phyloP scores from a whole-genome alignment of 1,140 invertebrate genomes.

The Eumeta japonica region DNA sequence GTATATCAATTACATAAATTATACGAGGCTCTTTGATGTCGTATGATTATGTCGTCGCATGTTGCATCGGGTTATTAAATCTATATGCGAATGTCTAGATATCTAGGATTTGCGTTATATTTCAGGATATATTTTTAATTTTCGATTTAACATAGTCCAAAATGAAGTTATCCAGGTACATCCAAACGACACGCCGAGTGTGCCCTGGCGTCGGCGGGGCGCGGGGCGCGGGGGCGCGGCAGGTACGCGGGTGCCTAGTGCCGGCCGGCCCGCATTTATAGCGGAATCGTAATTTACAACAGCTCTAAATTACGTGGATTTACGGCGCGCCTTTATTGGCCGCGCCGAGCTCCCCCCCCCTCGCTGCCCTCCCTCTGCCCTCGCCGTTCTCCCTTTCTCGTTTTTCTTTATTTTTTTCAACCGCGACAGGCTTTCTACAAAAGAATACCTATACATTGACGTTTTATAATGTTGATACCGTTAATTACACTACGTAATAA shows the following conservation, averaged over 20 bases:
- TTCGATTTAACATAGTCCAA: too few species aligned
- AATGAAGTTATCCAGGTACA: too few species aligned
- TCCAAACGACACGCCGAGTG: constrained; percentile 22
- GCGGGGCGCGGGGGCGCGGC: constrained; percentile 25
- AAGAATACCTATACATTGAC: constrained; percentile 23
- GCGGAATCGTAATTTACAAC: constrained; percentile 52
- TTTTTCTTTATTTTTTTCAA: constrained; percentile 18
- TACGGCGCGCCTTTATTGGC: constrained; percentile 53
- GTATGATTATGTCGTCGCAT: too few species aligned
- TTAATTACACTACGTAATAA: too few species aligned
- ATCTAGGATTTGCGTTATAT: too few species aligned
- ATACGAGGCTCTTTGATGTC: too few species aligned
- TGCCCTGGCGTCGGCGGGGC: constrained; percentile 12
- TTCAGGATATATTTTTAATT: too few species aligned
- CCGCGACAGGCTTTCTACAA: constrained; percentile 17
- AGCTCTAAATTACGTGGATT: constrained; percentile 55
- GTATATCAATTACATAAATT: too few species aligned
- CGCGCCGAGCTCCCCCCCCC: constrained; percentile 29
- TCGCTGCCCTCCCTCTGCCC: constrained; percentile 23
- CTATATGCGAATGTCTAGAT: too few species aligned
- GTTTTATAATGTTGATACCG: too few species aligned
- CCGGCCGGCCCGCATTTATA: constrained; percentile 41
- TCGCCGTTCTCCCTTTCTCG: constrained; percentile 20
- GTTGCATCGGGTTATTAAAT: too few species aligned
- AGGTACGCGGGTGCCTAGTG: constrained; percentile 16